These are phyloP conservation scores for Schlechtendalia chinensis DNA, from an alignment of 1,140 invertebrate species.

Conservation along the genomic window DNA sequence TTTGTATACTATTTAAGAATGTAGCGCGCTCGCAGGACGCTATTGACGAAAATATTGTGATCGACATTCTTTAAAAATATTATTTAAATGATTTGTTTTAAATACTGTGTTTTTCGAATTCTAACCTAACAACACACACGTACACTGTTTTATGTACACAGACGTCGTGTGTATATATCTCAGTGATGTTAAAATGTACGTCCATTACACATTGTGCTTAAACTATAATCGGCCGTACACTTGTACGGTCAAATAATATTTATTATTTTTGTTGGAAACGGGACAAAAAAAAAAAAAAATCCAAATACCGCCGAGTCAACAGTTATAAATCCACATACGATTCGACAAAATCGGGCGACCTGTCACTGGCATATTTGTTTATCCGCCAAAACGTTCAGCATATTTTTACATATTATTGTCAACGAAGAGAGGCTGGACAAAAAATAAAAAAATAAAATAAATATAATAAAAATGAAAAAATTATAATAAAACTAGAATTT, in stretches of 20 bases:
- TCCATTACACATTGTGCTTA: too few relatives aligned
- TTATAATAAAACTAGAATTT: slow-evolving; percentile 47
- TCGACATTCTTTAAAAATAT: too few relatives aligned
- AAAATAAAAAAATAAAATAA: slow-evolving; percentile 3
- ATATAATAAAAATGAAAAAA: background rate
- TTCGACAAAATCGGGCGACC: slow-evolving; percentile 34
- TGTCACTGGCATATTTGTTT: slow-evolving; percentile 40
- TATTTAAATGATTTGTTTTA: too few relatives aligned
- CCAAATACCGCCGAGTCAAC: slow-evolving; percentile 38
- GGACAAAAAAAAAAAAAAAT: slow-evolving; percentile 27
- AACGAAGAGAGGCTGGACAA: background rate
- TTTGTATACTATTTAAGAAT: too few relatives aligned
- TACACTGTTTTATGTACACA: too few relatives aligned
- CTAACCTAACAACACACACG: too few relatives aligned
- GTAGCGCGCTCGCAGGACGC: too few relatives aligned
- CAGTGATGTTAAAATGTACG: too few relatives aligned
- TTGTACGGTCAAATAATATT: background rate
- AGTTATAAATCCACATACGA: slow-evolving; percentile 32
- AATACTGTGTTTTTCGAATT: too few relatives aligned
- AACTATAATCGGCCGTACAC: background rate
- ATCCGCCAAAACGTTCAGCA: slow-evolving; percentile 41
- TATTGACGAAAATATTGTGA: too few relatives aligned
- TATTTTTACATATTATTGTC: slow-evolving; percentile 49
- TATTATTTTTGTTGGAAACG: slow-evolving; percentile 11
- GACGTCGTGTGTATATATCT: too few relatives aligned